Base-by-base conservation (phyloP, 1,140 invertebrate species). In the Luehdorfia chinensis region DNA sequence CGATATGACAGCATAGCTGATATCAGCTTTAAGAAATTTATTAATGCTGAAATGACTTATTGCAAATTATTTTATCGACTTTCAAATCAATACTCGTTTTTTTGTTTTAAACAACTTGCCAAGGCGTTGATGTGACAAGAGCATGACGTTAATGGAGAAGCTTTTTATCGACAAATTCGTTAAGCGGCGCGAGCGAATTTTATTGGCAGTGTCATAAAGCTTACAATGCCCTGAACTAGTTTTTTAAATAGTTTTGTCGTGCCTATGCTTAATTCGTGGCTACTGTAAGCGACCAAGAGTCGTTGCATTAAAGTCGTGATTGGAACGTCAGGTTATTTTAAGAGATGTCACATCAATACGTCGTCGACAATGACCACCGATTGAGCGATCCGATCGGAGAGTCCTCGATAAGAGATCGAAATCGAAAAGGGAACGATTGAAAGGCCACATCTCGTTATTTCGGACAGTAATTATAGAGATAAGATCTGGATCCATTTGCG, bases 291-390 rank as follows among this genome's bases (percentile, higher is more conserved):
- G 27, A n/a, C n/a, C n/a, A n/a, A n/a, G n/a, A n/a, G n/a, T n/a
- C n/a, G n/a, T n/a, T n/a, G n/a, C n/a, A n/a, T n/a, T n/a, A n/a
- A n/a, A n/a, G n/a, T n/a, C n/a, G n/a, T n/a, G n/a, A n/a, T 58
- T 67, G 2, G 13, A 45, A 30, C 50, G 36, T n/a, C 27, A 15
- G 8, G 19, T 8, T 27, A 21, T 39, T 43, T 33, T 11, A 47
- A 41, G n/a, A n/a, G 58, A 51, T 69, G 57, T 63, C 59, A 64
- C 56, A 50, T 57, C 34, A 51, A 46, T 48, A 50, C 41, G 47
- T 28, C 32, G 55, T 66, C 65, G 65, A 71, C 65, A 71, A 68
- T 67, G 62, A 66, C 31, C 50, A 55, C 41, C 50, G 66, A 64
- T 68, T 66, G 65, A 72, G 58, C 56, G 68, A 64, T 68, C 44